A percentile compares a stretch with the other conserved stretches of the same genome.
Conservation (phyloP, 2,888 invertebrate genomes). For the Leptarthrus brevirostris region DNA sequence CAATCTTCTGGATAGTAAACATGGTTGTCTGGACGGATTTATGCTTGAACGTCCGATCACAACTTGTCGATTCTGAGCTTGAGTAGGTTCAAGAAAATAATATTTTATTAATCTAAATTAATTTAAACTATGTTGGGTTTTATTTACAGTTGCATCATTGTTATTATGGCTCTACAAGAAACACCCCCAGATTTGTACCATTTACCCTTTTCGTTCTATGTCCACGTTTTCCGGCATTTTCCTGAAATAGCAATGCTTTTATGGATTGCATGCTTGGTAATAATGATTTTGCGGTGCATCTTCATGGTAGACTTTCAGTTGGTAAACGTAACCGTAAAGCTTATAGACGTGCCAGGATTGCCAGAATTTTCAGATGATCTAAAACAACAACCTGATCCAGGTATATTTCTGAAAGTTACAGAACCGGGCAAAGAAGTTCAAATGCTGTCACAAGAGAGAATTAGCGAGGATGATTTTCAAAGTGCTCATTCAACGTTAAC, state of each 20-base stretch:
- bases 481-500: constrained; percentile 26
- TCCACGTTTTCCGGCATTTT: neutral
- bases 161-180: constrained; percentile 7
- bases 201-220: neutral
- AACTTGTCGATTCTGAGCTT: neutral
- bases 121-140: too few relatives aligned
- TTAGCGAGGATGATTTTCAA: constrained; percentile 27
- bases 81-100: neutral
- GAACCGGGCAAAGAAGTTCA: neutral
- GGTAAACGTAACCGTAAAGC: constrained; percentile 5
- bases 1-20: neutral
- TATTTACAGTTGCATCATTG: constrained; percentile 11
- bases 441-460: neutral
- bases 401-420: neutral
- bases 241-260: neutral
- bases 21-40: neutral
- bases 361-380: neutral
- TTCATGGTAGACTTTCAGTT: constrained; percentile 21
- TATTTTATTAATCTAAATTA: too few relatives aligned
- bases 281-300: constrained; percentile 18
- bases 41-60: neutral
- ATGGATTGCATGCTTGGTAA: neutral
- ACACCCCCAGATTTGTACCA: neutral
- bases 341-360: neutral
- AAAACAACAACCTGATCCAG: neutral